Base-by-base conservation (phyloP, 1,140 invertebrate species). In the Temnothorax nylanderi region DNA sequence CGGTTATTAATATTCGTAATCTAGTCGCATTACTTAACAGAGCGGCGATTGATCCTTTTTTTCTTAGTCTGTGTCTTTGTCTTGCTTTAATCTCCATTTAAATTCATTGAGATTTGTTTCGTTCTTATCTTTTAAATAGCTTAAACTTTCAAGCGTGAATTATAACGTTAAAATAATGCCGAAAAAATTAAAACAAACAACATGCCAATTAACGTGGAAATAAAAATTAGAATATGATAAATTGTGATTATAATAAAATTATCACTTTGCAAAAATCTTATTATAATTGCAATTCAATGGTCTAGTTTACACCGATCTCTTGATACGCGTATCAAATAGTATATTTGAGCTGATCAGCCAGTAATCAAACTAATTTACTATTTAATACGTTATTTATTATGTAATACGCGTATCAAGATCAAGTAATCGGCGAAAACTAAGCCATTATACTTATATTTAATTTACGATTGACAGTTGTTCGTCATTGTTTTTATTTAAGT, bases 1-100 rank as follows among this genome's bases (percentile, higher is more conserved):
- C 88, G 88, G 88, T 89, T 88, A 78, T 72, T 69, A 54, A 80
- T 84, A 84, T 86, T 86, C 44, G 74, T 75, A 86, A 71, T 77
- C 74, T 75, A 67, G 77, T 81, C 77, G 64, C 77, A 41, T 82
- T 82, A 82, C 41, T 74, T 74, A 82, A 74, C 37, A 44, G 32
- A 64, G 47, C 47, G 21, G 51, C 80, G 51, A 82, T 74, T 82
- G 51, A 44, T 82, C 49, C 78, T 56, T 58, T 72, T 71, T 82
- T n/a, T n/a, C n/a, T 56, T 54, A 56, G 11, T 58, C n/a, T 54
- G 37, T 21, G 51, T 74, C 21, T 69, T 41, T 54, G 32, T 64
- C n/a, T n/a, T 18, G 44, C 64, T 26, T 71, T 71, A 81, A 69
- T 44, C 5, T 47, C 8, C 21, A 75, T 69, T 64, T 58, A 54